Evolutionary conservation across 2,888 invertebrate species (phyloP), one percentile per base, ranked within the genome.

Genomic region (Megalurothrips usitatus): DNA sequence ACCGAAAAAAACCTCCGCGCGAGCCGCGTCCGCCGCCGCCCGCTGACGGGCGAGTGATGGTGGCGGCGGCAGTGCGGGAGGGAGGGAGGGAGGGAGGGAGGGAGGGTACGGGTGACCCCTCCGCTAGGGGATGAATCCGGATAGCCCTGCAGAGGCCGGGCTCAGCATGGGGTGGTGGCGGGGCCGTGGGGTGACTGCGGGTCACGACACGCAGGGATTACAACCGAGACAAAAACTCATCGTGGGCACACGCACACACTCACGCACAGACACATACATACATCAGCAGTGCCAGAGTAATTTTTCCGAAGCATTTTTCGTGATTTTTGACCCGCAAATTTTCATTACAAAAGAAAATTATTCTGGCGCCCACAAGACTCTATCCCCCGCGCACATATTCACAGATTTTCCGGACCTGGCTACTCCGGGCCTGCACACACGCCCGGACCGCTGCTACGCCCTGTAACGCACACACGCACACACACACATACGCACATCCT

Each of bases 211-310:
- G n/a, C 3, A 12, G 12, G 68, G 68, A 75, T 75, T 75, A 75
- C 68, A 75, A 75, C 26, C 68, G 68, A 75, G 68, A 75, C 26
- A 75, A 75, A 75, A 75, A 75, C 23, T 26, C 34, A 43, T 43
- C 34, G 34, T 43, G 34, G 34, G 34, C 34, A 43, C 34, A 43
- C 34, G 6, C 3, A 43, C 34, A 43, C 34, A 43, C 34, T 4
- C 34, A 43, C 34, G 6, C 34, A 43, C 34, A 43, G 3, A 43
- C 34, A 43, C 34, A 43, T 6, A 43, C 34, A 43, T 6, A 43
- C 34, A 43, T 6, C 34, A 43, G 34, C 3, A 4, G 2, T 43
- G 34, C 34, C 34, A 43, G 6, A 43, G 2, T 43, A 43, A 43
- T 4, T 43, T 43, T 4, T 43, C 6, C 34, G 6, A 43, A 43